Evolutionary conservation across 2,888 invertebrate species (phyloP).

Genomic region (Amiota communis): DNA sequence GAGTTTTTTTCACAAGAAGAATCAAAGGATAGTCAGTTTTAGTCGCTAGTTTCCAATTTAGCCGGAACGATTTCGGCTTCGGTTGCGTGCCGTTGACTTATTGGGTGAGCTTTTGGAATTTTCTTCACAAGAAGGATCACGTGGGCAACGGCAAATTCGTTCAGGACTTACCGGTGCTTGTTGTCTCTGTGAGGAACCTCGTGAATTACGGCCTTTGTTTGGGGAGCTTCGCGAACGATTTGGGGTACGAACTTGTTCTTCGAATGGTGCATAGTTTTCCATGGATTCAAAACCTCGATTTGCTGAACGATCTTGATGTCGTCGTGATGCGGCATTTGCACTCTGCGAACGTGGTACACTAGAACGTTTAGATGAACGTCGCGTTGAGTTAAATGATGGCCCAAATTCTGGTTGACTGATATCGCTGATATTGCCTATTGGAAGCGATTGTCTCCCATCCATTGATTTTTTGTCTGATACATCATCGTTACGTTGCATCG

Average conservation of each 20-base stretch:
- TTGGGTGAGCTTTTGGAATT: too few species aligned
- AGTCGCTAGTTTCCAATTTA: too few species aligned
- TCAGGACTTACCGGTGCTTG: neutral
- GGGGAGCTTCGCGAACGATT: neutral
- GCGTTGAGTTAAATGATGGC: conserved; percentile 29
- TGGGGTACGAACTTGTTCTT: conserved; percentile 34
- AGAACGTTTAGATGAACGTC: neutral
- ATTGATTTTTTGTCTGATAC: neutral
- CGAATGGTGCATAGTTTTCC: conserved; percentile 49
- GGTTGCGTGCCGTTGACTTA: too few species aligned
- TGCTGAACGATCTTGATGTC: neutral
- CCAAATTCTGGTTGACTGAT: conserved; percentile 37
- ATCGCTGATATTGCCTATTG: conserved; percentile 28
- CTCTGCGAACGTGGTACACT: neutral
- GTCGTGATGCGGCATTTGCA: neutral
- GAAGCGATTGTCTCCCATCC: neutral
- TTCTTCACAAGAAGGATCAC: too few species aligned
- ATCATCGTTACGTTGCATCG: too few species aligned
- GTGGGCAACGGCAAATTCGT: too few species aligned
- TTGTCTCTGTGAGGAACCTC: neutral
- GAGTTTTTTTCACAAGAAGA: too few species aligned
- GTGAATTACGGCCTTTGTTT: neutral
- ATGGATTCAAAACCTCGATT: conserved; percentile 47
- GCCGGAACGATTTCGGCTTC: too few species aligned
- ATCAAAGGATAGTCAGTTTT: too few species aligned